These are phyloP conservation scores for Holocentrus rufus DNA, from an alignment of 2,797 vertebrate genomes.

Conservation along the genomic window DNA sequence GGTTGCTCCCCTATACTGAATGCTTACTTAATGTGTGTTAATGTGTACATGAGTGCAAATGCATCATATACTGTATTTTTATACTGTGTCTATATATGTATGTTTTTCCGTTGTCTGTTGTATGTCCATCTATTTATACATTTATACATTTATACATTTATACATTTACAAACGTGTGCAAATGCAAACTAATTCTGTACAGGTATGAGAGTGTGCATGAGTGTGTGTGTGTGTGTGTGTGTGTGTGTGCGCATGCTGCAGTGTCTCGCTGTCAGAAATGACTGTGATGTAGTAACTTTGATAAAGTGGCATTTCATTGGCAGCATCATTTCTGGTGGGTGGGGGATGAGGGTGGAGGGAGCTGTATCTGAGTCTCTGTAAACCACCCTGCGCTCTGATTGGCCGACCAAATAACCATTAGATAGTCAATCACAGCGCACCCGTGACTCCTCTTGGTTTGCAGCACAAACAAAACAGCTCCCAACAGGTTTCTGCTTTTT, in stretches of 20 bases:
- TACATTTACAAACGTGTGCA: no score
- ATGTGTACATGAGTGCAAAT: background rate
- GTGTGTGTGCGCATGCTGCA: background rate
- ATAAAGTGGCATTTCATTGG: slow-evolving; percentile 25
- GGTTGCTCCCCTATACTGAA: no score
- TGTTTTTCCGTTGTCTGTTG: no score
- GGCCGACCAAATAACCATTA: slow-evolving; percentile 38
- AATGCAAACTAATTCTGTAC: background rate
- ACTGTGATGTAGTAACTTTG: slow-evolving; percentile 10
- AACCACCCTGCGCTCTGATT: slow-evolving; percentile 27
- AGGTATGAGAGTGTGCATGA: background rate
- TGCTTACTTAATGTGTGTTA: no score
- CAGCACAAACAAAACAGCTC: slow-evolving; percentile 47
- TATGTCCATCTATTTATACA: background rate
- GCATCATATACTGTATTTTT: background rate
- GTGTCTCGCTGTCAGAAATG: slow-evolving; percentile 19
- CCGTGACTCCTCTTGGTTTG: slow-evolving; percentile 16
- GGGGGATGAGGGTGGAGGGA: slow-evolving; percentile 19
- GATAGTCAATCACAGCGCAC: slow-evolving; percentile 46
- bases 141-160: no score
- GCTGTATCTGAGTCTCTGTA: slow-evolving; percentile 23
- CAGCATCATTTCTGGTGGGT: slow-evolving; percentile 4
- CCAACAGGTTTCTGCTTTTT: slow-evolving; percentile 12
- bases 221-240: background rate
- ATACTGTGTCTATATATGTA: background rate